These are phyloP conservation scores for Pammene fasciana DNA, from an alignment of 2,888 invertebrate genomes.

Conservation along the genomic window DNA sequence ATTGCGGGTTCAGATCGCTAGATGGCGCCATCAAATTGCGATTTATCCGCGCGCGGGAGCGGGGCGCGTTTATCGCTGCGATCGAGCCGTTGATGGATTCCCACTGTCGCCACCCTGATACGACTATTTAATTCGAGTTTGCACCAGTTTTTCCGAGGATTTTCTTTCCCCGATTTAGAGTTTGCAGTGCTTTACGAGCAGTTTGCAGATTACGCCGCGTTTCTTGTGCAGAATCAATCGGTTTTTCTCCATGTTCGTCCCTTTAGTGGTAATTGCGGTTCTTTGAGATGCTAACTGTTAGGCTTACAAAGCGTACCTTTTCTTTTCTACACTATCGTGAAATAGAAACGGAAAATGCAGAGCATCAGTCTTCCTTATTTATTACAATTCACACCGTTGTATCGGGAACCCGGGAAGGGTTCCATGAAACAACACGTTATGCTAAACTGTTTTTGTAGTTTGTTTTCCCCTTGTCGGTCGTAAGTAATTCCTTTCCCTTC, in stretches of 20 bases:
- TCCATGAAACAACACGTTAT: conserved; percentile 63
- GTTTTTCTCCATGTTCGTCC: conserved; percentile 21
- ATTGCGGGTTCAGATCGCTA: conserved; percentile 44
- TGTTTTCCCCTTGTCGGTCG: conserved; percentile 72
- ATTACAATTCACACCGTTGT: conserved; percentile 39
- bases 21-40: conserved; percentile 67
- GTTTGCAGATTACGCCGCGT: conserved; percentile 38
- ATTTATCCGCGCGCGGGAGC: conserved; percentile 60
- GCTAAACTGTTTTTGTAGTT: conserved; percentile 65
- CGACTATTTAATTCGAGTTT: conserved; percentile 78
- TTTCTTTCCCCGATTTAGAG: conserved; percentile 56
- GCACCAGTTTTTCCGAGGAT: conserved; percentile 67
- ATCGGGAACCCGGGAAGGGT: conserved; percentile 37
- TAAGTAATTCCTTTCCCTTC: conserved; percentile 72
- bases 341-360: conserved; percentile 6
- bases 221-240: conserved; percentile 26
- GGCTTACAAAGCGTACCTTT: background rate
- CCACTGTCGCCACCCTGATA: conserved; percentile 70
- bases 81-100: conserved; percentile 74
- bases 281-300: conserved; percentile 6
- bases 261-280: conserved; percentile 24
- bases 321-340: background rate
- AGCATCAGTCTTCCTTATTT: conserved; percentile 28
- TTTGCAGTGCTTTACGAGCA: conserved; percentile 48
- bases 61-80: conserved; percentile 60